Percentiles rank a stretch among this genome's conserved stretches.
These are phyloP conservation scores for Nomada goodeniana DNA, from an alignment of 2,888 invertebrate genomes.

Conservation along the genomic window DNA sequence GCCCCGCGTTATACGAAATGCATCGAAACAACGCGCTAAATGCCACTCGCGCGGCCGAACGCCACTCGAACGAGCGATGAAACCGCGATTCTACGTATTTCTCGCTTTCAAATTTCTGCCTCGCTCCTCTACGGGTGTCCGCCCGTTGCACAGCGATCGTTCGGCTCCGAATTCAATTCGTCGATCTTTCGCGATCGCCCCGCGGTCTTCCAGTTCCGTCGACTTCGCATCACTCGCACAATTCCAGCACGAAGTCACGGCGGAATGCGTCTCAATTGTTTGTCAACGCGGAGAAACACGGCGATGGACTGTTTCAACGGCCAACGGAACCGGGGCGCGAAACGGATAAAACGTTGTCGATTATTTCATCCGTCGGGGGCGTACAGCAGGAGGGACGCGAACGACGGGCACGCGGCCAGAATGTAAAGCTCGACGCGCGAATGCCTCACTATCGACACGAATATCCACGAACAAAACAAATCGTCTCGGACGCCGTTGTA, in stretches of 20 bases:
- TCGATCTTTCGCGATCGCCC: too few relatives aligned
- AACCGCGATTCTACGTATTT: slow-evolving; percentile 30
- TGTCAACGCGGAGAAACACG: too few relatives aligned
- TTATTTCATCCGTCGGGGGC: neutral
- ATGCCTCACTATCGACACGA: neutral
- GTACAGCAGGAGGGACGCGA: neutral
- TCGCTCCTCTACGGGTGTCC: neutral
- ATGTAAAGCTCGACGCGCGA: neutral
- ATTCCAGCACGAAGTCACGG: neutral
- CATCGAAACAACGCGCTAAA: slow-evolving; percentile 10
- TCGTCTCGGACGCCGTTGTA: neutral
- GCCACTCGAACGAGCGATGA: neutral
- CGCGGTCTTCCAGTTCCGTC: neutral
- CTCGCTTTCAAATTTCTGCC: neutral
- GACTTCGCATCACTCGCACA: neutral
- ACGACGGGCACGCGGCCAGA: slow-evolving; percentile 24
- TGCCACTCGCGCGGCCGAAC: neutral
- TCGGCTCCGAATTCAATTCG: neutral
- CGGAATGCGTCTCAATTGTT: neutral
- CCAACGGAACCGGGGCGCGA: neutral
- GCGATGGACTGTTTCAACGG: neutral
- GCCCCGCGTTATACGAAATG: neutral
- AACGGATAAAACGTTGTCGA: neutral
- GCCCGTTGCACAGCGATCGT: neutral
- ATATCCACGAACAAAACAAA: neutral